Conservation (phyloP, 2,797 vertebrate genomes). For the Gymnocypris eckloni region DNA sequence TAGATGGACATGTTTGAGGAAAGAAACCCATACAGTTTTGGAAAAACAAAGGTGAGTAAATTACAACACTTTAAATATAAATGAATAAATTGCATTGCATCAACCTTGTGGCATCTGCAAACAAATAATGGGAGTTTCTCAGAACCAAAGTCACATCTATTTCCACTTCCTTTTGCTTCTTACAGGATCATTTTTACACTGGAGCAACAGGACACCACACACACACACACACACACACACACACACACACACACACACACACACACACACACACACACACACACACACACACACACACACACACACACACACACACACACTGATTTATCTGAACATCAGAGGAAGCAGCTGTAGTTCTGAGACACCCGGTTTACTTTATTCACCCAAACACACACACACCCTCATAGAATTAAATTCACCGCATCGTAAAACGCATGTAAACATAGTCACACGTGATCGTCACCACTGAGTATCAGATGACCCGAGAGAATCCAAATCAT, state of each 20-base stretch:
- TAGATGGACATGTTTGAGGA: not conserved
- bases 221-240: slow-evolving; percentile 13
- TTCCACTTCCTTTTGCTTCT: not conserved
- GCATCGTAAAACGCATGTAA: not conserved
- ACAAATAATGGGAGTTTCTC: not conserved
- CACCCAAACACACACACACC: slow-evolving; percentile 5
- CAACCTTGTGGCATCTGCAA: not conserved
- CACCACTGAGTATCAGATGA: not conserved
- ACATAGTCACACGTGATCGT: not conserved
- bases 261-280: slow-evolving; percentile 12
- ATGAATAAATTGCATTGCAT: not conserved
- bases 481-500: not conserved
- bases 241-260: not conserved
- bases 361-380: slow-evolving; percentile 14
- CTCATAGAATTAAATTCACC: not conserved
- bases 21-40: not conserved
- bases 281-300: not conserved
- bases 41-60: not conserved
- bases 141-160: not conserved
- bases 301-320: slow-evolving; percentile 14
- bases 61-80: not conserved
- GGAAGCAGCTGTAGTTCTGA: slow-evolving; percentile 47
- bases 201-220: not conserved
- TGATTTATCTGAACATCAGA: slow-evolving; percentile 38
- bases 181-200: not conserved